Evolutionary conservation across 1,140 invertebrate genomes (phyloP), one percentile per base, ranked within the genome.

Genomic region (Notospermus geniculatus): DNA sequence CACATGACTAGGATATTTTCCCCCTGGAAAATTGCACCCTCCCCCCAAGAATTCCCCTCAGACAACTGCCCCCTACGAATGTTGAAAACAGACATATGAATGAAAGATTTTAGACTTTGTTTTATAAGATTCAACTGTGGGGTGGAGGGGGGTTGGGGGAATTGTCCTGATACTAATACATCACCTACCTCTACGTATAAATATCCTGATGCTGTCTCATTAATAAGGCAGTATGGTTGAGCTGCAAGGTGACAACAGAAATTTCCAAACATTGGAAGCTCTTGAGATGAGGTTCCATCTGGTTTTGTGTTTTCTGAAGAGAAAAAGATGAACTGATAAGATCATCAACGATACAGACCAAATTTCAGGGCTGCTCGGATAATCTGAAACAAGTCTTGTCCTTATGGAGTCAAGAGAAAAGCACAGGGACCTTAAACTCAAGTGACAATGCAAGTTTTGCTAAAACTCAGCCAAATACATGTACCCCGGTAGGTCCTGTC

Each of bases 181-280:
- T 4, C 25, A 4, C 64, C 60, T 64, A 81, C 80, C 71, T 84
- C 79, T 45, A 87, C 50, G 65, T 75, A 82, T 23, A 88, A 74
- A 60, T 78, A 83, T 2, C 86, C 86, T 15, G 83, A 79, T 61
- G 81, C 80, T 41, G 83, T 73, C 58, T 87, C 84, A 64, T 85
- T 82, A 27, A 80, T 77, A 19, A 87, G 75, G 73, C 85, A 88
- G 54, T 88, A 83, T 7, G 88, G 88, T 65, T 87, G 84, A 36
- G 87, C 86, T 2, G 87, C 88, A 39, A 90, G 76, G 50, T 88
- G 85, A 76, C 87, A 89, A 69, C 88, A 90, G 71, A 89, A 89
- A 70, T 89, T 87, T 11, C 88, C 88, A 75, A 90, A 90, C 23
- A 90, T 72, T 19, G 88, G 88, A 60, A 90, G 76, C 64, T 86